Evolutionary conservation across 2,113 vertebrate species (phyloP).

Genomic region (Chrysochloris asiatica): DNA sequence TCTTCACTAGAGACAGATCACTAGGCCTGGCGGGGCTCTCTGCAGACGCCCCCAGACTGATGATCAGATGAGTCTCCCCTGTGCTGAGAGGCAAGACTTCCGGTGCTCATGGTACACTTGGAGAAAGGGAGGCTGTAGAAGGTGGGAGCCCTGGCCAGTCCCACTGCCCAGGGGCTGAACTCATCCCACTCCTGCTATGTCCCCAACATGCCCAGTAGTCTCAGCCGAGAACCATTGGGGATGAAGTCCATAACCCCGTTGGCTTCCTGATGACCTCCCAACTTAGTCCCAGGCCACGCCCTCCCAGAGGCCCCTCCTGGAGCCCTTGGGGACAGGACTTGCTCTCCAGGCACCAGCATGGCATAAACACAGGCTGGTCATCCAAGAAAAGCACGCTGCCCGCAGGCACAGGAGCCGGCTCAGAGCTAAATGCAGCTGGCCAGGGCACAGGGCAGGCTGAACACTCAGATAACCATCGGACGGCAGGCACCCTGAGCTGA

Average conservation of each 20-base stretch:
- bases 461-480: constrained; percentile 3
- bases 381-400: constrained; percentile 66
- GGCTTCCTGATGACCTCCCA: too few species aligned
- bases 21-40: too few species aligned
- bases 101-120: background rate
- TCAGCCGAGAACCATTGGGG: background rate
- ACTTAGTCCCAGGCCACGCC: background rate
- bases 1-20: too few species aligned
- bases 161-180: background rate
- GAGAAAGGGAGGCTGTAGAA: background rate
- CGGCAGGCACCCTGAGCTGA: constrained; percentile 51
- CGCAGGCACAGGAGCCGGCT: background rate
- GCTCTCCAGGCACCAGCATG: constrained; percentile 46
- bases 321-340: background rate
- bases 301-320: background rate
- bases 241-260: background rate
- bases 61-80: too few species aligned
- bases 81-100: too few species aligned
- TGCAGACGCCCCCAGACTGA: too few species aligned
- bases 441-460: background rate
- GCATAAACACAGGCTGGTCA: constrained; percentile 58
- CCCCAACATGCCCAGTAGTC: accelerated
- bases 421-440: constrained; percentile 50
- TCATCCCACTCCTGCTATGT: accelerated
- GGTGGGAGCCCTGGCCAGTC: accelerated